A percentile compares a stretch with the other conserved stretches of the same genome.
These are phyloP conservation scores for Prinia subflava DNA, from an alignment of 2,113 vertebrate genomes.

Conservation along the genomic window DNA sequence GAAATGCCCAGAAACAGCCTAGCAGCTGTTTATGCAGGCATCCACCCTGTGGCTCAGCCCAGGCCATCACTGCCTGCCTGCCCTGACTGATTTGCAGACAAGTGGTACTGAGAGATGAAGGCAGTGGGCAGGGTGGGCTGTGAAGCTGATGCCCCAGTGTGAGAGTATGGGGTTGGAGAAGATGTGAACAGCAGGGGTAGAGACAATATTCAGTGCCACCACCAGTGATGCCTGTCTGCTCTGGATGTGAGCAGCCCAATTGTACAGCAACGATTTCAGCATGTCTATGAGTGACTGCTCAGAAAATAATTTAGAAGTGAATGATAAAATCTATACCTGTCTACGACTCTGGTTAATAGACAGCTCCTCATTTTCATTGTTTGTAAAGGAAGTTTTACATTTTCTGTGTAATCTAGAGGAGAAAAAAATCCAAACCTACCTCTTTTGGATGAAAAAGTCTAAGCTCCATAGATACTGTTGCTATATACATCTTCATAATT, in stretches of 20 bases:
- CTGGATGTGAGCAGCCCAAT: neutral
- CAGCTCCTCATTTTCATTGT: neutral
- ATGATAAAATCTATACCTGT: neutral
- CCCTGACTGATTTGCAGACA: neutral
- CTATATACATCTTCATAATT: neutral
- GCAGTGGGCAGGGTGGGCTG: neutral
- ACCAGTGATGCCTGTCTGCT: neutral
- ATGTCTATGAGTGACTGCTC: neutral
- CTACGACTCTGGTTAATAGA: neutral
- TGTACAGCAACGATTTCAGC: neutral
- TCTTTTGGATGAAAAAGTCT: neutral
- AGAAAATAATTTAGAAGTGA: neutral
- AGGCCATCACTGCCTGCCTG: neutral
- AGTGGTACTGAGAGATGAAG: neutral
- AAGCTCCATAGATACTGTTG: constrained; percentile 18
- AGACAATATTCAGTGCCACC: neutral
- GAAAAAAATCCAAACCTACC: neutral
- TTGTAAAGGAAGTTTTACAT: neutral
- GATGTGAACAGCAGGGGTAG: neutral
- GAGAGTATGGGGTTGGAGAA: neutral
- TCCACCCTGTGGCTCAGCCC: neutral
- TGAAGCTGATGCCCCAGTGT: neutral
- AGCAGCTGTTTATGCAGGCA: neutral
- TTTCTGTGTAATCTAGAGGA: neutral
- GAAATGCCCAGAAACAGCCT: neutral